phyloP scores from a whole-genome alignment of 30 jellyfish, hydroid and myxozoan genomes.

The Hydractinia echinata region DNA sequence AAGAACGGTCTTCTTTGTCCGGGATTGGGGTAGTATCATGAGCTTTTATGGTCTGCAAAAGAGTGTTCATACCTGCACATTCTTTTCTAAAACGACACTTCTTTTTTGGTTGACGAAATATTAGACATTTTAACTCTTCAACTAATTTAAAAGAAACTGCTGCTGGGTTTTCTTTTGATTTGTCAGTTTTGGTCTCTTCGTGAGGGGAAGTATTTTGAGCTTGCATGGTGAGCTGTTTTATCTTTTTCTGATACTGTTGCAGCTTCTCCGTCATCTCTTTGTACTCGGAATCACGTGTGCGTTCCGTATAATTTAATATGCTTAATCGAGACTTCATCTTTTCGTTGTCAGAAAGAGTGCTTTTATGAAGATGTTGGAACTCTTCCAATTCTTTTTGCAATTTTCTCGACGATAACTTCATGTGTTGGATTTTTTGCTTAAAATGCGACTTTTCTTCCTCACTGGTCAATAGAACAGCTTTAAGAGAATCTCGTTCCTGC shows the following conservation, averaged over 20 bases:
- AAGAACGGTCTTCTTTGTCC: too few relatives aligned
- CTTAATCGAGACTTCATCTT: neutral
- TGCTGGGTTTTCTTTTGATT: neutral
- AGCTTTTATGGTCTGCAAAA: too few relatives aligned
- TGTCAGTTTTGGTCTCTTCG: neutral
- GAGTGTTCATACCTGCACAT: neutral
- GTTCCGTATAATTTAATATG: neutral
- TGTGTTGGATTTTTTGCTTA: neutral
- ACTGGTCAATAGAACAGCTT: neutral
- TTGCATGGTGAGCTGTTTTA: neutral
- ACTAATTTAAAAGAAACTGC: neutral
- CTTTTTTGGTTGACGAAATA: neutral
- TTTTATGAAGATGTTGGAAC: neutral
- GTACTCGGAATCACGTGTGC: neutral
- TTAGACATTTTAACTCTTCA: neutral
- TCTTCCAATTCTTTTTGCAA: neutral
- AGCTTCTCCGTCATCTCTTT: neutral
- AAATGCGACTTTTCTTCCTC: neutral
- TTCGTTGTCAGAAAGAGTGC: neutral
- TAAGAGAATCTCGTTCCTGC: neutral
- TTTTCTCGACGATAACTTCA: neutral
- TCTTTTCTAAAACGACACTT: neutral
- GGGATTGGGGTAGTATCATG: too few relatives aligned
- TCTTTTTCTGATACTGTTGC: neutral
- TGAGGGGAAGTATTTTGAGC: neutral